phyloP scores from a whole-genome alignment of 2,797 vertebrate species.

The Leuciscus waleckii region DNA sequence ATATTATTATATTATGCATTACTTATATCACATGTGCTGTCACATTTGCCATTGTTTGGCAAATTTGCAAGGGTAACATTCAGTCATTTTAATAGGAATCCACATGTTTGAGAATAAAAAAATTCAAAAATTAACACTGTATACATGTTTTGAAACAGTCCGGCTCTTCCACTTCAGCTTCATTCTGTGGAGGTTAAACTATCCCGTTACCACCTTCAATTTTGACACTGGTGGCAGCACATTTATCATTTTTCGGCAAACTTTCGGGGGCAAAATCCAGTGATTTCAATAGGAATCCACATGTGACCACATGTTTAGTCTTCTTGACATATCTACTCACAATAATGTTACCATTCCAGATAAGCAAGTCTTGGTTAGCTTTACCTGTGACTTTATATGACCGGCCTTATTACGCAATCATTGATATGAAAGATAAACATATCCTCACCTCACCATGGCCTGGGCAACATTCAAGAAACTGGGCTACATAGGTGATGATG shows the following conservation, averaged over 20 bases:
- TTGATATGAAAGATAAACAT: not conserved
- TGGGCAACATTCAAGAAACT: slow-evolving; percentile 85
- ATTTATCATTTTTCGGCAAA: not conserved
- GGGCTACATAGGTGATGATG: slow-evolving; percentile 90
- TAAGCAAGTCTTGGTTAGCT: not conserved
- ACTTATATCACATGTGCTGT: too few relatives aligned
- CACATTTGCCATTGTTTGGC: not conserved
- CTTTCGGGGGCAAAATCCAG: not conserved
- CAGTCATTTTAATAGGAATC: not conserved
- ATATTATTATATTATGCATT: too few relatives aligned
- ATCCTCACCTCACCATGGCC: slow-evolving; percentile 79
- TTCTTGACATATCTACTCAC: not conserved
- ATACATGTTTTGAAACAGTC: slow-evolving; percentile 97
- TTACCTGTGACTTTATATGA: not conserved
- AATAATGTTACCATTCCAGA: not conserved
- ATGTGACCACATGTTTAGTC: not conserved
- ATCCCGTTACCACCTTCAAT: slow-evolving; percentile 95
- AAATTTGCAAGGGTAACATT: too few relatives aligned
- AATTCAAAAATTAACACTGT: too few relatives aligned
- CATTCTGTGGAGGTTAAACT: slow-evolving; percentile 78
- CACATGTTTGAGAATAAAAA: too few relatives aligned
- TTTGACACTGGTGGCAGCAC: slow-evolving; percentile 92
- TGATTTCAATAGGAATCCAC: not conserved
- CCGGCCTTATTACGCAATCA: not conserved
- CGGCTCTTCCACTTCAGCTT: slow-evolving; percentile 86